phyloP scores from a whole-genome alignment of 2,888 invertebrate species.

The Dryocosmus kuriphilus region DNA sequence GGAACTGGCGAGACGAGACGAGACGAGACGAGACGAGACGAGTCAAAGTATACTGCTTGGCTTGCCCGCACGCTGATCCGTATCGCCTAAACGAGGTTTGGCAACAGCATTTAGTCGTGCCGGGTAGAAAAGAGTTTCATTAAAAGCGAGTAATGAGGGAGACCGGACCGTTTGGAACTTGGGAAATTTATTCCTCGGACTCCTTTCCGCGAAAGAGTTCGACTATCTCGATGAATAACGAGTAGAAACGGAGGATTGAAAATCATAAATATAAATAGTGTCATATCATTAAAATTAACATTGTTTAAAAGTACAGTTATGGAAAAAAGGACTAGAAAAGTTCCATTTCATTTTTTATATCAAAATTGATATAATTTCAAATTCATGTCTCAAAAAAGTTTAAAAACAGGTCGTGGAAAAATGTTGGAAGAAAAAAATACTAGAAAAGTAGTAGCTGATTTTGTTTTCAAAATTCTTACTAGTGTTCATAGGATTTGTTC shows the following conservation, averaged over 20 bases:
- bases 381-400: too few relatives aligned
- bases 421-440: too few relatives aligned
- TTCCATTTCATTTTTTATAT: too few relatives aligned
- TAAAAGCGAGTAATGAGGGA: constrained; percentile 71
- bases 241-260: constrained; percentile 16
- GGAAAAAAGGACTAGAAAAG: too few relatives aligned
- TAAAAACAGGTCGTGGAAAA: too few relatives aligned
- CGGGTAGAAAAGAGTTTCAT: constrained; percentile 75
- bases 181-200: constrained; percentile 52
- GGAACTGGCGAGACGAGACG: constrained; percentile 62
- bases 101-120: constrained; percentile 72
- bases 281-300: too few relatives aligned
- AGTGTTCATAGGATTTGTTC: too few relatives aligned
- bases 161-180: constrained; percentile 59
- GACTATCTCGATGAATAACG: constrained; percentile 57
- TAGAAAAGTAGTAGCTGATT: too few relatives aligned
- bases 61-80: constrained; percentile 71
- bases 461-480: too few relatives aligned
- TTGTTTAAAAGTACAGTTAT: too few relatives aligned
- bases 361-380: too few relatives aligned
- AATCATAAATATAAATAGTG: constrained; percentile 15
- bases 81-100: constrained; percentile 76
- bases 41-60: constrained; percentile 54
- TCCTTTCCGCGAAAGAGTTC: constrained; percentile 63
- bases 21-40: constrained; percentile 60